phyloP scores from a whole-genome alignment of 2,888 invertebrate genomes.

The Punctoribates punctum region DNA sequence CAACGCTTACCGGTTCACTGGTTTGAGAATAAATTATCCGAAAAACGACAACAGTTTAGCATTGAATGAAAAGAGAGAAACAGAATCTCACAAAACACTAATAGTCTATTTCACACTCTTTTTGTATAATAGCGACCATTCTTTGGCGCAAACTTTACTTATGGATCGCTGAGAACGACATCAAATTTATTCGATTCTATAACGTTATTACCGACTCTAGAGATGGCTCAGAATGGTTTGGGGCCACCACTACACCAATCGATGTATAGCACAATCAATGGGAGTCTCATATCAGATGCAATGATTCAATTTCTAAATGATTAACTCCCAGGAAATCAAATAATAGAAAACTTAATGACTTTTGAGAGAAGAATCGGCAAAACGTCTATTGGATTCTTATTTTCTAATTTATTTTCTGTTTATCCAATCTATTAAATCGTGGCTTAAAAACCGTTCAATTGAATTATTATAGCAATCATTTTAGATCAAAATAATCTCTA shows the following conservation, averaged over 20 bases:
- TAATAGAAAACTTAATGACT: constrained; percentile 15
- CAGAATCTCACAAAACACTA: constrained; percentile 31
- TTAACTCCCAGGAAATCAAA: neutral
- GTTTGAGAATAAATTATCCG: constrained; percentile 32
- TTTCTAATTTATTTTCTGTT: constrained; percentile 8
- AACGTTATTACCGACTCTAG: neutral
- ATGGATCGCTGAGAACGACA: constrained; percentile 16
- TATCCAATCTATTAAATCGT: neutral
- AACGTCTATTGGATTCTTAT: constrained; percentile 19
- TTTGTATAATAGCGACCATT: constrained; percentile 28
- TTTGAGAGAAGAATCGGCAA: neutral
- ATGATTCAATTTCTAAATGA: constrained; percentile 14
- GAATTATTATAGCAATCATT: constrained; percentile 33
- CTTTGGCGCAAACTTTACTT: constrained; percentile 34
- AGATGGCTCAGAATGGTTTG: constrained; percentile 10
- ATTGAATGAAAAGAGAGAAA: constrained; percentile 7
- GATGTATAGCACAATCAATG: neutral
- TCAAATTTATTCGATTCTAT: constrained; percentile 20
- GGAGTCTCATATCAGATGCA: neutral
- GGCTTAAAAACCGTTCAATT: neutral
- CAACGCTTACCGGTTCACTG: constrained; percentile 26
- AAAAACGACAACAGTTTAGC: constrained; percentile 32
- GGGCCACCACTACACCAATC: constrained; percentile 1
- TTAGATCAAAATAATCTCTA: neutral
- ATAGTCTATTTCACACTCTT: constrained; percentile 38